Conservation (phyloP, 1,140 invertebrate genomes). For the Lutraria rhynchaena region DNA sequence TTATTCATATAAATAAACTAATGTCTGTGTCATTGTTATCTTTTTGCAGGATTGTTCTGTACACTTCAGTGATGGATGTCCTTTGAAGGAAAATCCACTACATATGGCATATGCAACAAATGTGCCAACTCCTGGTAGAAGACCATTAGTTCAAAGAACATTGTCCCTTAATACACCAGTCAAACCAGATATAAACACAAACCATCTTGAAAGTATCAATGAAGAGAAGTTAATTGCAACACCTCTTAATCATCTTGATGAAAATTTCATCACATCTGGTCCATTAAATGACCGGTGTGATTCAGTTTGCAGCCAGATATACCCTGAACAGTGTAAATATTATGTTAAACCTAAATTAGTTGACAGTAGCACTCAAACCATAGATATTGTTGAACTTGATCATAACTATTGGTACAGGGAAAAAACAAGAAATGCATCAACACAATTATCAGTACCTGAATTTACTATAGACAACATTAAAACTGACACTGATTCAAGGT, state of each 20-base stretch:
- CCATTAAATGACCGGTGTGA: background rate
- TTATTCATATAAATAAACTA: no score
- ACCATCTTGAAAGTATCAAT: background rate
- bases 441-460: background rate
- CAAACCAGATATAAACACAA: background rate
- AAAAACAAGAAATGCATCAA: background rate
- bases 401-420: background rate
- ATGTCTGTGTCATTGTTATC: no score
- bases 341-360: background rate
- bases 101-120: slow-evolving; percentile 9
- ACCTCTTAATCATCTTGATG: background rate
- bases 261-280: background rate
- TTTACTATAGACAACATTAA: background rate
- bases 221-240: slow-evolving; percentile 7
- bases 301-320: slow-evolving; percentile 5
- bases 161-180: background rate
- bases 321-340: slow-evolving; percentile 19
- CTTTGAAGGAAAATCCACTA: slow-evolving; percentile 10
- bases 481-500: background rate
- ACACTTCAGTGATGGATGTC: slow-evolving; percentile 29
- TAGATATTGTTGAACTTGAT: background rate
- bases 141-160: background rate
- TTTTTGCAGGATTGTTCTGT: slow-evolving; percentile 35
- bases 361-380: slow-evolving; percentile 1
- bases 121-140: background rate